Evolutionary conservation across 2,888 invertebrate genomes (phyloP).

Genomic region (Tetheella fluctuosa): DNA sequence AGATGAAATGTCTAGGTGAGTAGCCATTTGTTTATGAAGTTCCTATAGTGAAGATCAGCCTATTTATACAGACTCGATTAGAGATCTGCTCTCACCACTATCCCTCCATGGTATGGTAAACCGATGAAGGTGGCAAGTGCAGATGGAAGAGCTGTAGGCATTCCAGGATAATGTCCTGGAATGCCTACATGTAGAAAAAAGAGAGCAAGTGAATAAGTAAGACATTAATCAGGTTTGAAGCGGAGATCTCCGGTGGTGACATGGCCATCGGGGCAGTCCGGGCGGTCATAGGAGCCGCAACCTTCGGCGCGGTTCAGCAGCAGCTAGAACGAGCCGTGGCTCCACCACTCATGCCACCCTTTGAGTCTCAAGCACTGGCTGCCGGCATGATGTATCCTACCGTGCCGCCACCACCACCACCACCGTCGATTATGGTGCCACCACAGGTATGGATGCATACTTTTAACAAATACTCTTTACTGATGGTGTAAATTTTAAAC

Average conservation of each 20-base stretch:
- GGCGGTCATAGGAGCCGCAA: slow-evolving; percentile 89
- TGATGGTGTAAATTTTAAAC: no score
- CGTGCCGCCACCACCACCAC: slow-evolving; percentile 87
- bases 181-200: neutral
- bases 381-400: slow-evolving; percentile 81
- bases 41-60: no score
- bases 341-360: slow-evolving; percentile 60
- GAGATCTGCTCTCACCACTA: no score
- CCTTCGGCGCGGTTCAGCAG: slow-evolving; percentile 89
- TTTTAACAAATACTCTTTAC: no score
- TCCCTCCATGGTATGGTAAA: no score
- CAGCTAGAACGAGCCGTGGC: slow-evolving; percentile 83
- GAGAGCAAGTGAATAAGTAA: no score
- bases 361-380: slow-evolving; percentile 49
- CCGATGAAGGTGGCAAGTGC: no score
- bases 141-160: no score
- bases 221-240: slow-evolving; percentile 88
- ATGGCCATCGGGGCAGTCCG: slow-evolving; percentile 74
- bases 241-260: slow-evolving; percentile 90
- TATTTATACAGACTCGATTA: no score
- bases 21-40: slow-evolving; percentile 9
- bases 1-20: slow-evolving; percentile 94
- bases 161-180: no score
- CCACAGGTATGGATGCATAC: slow-evolving; percentile 81
- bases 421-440: slow-evolving; percentile 87